Evolutionary conservation across 2,113 vertebrate genomes (phyloP).

Genomic region (Bos javanicus): DNA sequence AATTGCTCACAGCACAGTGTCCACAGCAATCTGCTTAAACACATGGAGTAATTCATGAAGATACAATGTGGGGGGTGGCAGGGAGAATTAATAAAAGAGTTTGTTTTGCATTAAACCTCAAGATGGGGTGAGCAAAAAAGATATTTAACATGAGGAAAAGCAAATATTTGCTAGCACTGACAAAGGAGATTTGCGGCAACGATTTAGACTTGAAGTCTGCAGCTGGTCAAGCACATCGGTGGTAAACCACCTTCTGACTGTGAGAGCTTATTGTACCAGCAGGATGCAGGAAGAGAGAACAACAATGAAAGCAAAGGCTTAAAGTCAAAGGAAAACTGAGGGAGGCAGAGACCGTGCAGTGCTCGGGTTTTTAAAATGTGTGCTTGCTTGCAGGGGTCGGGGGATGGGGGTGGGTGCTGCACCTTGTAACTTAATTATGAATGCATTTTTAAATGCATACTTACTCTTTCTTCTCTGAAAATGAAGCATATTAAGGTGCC

Average conservation of each 20-base stretch:
- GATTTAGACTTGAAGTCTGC: constrained; percentile 64
- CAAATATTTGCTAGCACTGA: constrained; percentile 61
- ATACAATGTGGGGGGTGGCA: not conserved
- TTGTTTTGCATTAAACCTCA: constrained; percentile 32
- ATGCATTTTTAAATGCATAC: not conserved
- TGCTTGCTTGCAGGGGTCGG: not conserved
- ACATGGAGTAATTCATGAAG: constrained; percentile 38
- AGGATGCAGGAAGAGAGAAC: constrained; percentile 44
- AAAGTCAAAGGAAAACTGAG: constrained; percentile 38
- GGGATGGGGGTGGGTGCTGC: not conserved
- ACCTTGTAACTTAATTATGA: not conserved
- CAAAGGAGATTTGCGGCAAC: constrained; percentile 45
- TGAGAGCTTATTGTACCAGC: constrained; percentile 74
- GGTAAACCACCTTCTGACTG: constrained; percentile 35
- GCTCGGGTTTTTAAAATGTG: not conserved
- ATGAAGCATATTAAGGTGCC: not conserved
- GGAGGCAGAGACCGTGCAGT: not conserved
- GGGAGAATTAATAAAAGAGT: constrained; percentile 34
- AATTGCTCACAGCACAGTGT: not conserved
- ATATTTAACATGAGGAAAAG: constrained; percentile 48
- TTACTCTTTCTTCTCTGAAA: not conserved
- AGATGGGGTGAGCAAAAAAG: not conserved
- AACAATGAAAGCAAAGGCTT: constrained; percentile 54
- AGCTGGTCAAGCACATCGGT: constrained; percentile 51
- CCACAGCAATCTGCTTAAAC: constrained; percentile 42